Evolutionary conservation across 2,113 vertebrate species (phyloP).

Genomic region (Megaleporinus macrocephalus): DNA sequence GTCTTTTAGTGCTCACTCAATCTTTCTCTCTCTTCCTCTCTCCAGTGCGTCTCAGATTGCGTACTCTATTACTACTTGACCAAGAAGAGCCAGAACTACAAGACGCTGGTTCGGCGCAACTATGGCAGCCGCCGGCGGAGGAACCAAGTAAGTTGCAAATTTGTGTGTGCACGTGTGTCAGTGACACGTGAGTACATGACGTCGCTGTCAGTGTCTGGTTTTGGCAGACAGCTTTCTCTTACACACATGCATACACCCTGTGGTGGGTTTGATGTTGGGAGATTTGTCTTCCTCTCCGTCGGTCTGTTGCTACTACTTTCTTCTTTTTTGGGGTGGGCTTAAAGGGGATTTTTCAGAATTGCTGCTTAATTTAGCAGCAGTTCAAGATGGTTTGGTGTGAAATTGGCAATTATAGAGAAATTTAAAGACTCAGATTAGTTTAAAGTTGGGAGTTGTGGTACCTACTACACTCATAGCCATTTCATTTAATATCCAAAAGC

Average conservation of each 20-base stretch:
- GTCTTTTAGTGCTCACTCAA: no score
- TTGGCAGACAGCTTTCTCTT: neutral
- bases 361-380: no score
- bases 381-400: no score
- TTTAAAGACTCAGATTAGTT: no score
- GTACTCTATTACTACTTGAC: constrained; percentile 98
- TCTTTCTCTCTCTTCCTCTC: no score
- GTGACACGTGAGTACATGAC: neutral
- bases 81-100: constrained; percentile 99
- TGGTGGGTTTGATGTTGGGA: neutral
- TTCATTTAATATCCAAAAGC: no score
- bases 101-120: constrained; percentile 94
- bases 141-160: constrained; percentile 84
- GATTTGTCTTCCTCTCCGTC: neutral
- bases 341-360: neutral
- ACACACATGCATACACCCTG: neutral
- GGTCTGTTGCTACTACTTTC: neutral
- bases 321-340: neutral
- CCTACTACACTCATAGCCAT: no score
- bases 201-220: neutral
- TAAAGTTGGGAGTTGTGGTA: no score
- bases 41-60: constrained; percentile 94
- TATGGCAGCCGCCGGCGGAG: constrained; percentile 92
- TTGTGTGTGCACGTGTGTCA: neutral
- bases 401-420: no score